Percentiles rank a stretch among this genome's conserved stretches.
Evolutionary conservation across 2,113 vertebrate genomes (phyloP).

Genomic region (Columbina picui): DNA sequence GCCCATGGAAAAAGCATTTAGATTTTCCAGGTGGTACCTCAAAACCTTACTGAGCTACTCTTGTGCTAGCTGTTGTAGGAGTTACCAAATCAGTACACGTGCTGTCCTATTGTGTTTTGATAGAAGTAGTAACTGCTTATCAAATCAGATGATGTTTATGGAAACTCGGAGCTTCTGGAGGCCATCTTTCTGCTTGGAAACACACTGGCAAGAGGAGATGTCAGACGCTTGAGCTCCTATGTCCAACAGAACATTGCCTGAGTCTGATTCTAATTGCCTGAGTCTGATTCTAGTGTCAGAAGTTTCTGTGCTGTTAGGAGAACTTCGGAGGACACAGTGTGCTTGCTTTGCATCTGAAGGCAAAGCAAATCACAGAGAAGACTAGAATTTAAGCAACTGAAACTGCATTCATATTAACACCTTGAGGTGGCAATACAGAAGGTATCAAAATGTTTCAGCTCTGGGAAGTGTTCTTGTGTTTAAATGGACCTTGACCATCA

Average conservation of each 20-base stretch:
- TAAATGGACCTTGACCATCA: not conserved
- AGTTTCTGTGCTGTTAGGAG: not conserved
- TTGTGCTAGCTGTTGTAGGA: not conserved
- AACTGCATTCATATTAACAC: not conserved
- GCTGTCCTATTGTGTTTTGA: not conserved
- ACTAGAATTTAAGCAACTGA: not conserved
- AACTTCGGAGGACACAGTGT: not conserved
- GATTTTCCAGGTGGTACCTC: not conserved
- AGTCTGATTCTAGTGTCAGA: not conserved
- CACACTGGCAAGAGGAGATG: not conserved
- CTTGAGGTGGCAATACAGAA: not conserved
- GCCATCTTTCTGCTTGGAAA: not conserved
- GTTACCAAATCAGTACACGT: not conserved
- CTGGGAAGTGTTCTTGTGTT: not conserved
- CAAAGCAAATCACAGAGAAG: not conserved
- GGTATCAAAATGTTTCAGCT: not conserved
- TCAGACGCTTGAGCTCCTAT: not conserved
- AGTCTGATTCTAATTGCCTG: not conserved
- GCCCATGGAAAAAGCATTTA: not conserved
- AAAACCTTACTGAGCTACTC: not conserved
- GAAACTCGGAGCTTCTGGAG: not conserved
- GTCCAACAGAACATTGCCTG: not conserved
- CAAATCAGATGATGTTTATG: not conserved
- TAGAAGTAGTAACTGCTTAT: not conserved
- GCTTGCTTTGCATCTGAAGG: not conserved